Evolutionary conservation across 2,797 vertebrate species (phyloP).

Genomic region (Crax fasciolata): DNA sequence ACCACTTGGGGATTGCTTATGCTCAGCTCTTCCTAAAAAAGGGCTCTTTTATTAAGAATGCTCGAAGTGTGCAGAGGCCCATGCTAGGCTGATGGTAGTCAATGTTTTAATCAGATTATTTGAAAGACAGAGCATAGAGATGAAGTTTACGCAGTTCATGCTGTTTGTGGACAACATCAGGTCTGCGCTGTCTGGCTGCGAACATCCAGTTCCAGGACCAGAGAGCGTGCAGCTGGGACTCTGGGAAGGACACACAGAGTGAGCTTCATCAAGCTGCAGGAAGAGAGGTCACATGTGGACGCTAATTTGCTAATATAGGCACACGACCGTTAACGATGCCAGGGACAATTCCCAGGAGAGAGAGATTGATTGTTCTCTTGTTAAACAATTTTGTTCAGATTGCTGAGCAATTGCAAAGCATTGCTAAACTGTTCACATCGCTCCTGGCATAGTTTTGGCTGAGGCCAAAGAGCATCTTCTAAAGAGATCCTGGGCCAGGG

Average conservation of each 20-base stretch:
- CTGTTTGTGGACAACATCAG: not conserved
- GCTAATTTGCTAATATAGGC: not conserved
- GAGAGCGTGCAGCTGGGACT: not conserved
- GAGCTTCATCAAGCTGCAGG: not conserved
- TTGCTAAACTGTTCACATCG: not conserved
- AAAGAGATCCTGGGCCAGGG: not conserved
- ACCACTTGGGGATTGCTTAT: not conserved
- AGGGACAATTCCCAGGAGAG: not conserved
- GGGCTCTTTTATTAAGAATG: not conserved
- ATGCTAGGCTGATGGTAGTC: rapidly evolving
- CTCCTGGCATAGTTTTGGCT: not conserved
- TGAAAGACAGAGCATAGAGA: not conserved
- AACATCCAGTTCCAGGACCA: not conserved
- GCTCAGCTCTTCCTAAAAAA: not conserved
- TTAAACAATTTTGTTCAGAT: slow-evolving; percentile 11
- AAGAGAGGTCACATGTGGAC: not conserved
- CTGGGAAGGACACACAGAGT: rapidly evolving
- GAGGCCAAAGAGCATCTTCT: not conserved
- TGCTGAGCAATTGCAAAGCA: not conserved
- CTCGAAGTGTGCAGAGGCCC: not conserved
- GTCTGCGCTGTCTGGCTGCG: not conserved
- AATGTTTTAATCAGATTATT: not conserved
- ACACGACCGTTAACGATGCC: not conserved
- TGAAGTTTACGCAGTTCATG: not conserved
- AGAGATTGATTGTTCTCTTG: not conserved